phyloP scores from a whole-genome alignment of 2,113 vertebrate species.

The Myotis brandtii region DNA sequence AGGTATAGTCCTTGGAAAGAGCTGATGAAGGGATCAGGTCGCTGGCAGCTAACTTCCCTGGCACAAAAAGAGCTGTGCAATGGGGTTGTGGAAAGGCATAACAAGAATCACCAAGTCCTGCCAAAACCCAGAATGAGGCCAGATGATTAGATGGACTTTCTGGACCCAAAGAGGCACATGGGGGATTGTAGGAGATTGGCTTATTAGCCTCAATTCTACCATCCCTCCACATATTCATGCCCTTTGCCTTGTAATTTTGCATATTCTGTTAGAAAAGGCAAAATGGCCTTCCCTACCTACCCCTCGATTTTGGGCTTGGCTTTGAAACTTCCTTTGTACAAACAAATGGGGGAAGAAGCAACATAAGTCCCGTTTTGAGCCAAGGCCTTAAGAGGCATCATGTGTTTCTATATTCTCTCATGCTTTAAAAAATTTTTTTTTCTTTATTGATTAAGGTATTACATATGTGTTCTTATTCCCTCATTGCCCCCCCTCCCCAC shows the following conservation, averaged over 20 bases:
- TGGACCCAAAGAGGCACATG: neutral
- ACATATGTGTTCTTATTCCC: too few relatives aligned
- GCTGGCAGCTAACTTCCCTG: neutral
- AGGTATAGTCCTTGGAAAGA: neutral
- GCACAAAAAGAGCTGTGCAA: neutral
- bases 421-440: neutral
- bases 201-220: neutral
- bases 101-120: neutral
- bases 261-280: conserved; percentile 23
- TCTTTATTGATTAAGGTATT: too few relatives aligned
- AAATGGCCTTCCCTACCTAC: neutral
- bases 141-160: neutral
- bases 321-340: conserved; percentile 1
- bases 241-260: neutral
- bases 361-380: neutral
- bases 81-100: neutral
- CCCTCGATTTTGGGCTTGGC: neutral
- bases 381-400: neutral
- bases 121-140: neutral
- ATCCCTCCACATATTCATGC: neutral
- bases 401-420: neutral
- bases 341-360: neutral
- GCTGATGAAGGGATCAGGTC: neutral
- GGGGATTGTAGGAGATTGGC: neutral
- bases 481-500: too few relatives aligned